Evolutionary conservation across 2,888 invertebrate genomes (phyloP).

Genomic region (Ochropleura leucogaster): DNA sequence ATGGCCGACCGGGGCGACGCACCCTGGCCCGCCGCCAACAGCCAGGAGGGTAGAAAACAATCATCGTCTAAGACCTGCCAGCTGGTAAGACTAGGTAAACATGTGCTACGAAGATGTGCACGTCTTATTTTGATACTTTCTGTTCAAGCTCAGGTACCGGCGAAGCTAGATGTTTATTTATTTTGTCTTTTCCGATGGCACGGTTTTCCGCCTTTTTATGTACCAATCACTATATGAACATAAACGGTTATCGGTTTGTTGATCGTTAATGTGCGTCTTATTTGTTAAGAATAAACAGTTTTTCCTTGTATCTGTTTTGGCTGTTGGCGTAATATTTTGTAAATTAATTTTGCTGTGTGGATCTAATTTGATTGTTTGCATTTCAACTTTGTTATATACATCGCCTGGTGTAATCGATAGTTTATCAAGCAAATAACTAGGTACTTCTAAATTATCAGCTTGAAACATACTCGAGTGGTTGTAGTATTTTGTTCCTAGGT

Average conservation of each 20-base stretch:
- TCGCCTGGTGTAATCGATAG: constrained; percentile 8
- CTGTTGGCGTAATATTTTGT: background rate
- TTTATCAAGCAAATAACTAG: constrained; percentile 6
- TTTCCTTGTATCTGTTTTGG: background rate
- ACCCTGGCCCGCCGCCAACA: constrained; percentile 72
- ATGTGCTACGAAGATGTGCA: constrained; percentile 12
- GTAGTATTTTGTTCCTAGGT: constrained; percentile 22
- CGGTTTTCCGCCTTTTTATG: background rate
- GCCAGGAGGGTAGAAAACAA: constrained; percentile 69
- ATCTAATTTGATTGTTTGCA: constrained; percentile 2
- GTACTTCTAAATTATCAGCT: constrained; percentile 24
- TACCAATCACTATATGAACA: background rate
- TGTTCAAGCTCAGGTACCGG: background rate
- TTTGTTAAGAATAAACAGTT: background rate
- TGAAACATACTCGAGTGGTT: constrained; percentile 9
- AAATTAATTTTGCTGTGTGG: background rate
- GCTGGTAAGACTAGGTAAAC: constrained; percentile 26
- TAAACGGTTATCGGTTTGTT: background rate
- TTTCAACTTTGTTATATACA: constrained; percentile 19
- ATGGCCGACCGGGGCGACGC: constrained; percentile 73
- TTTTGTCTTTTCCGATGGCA: background rate
- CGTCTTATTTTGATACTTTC: constrained; percentile 9
- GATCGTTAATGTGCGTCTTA: background rate
- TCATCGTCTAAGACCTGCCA: constrained; percentile 36
- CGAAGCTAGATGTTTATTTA: background rate